Base-by-base conservation (phyloP, 2,888 invertebrate species). In the Cephalotes varians region DNA sequence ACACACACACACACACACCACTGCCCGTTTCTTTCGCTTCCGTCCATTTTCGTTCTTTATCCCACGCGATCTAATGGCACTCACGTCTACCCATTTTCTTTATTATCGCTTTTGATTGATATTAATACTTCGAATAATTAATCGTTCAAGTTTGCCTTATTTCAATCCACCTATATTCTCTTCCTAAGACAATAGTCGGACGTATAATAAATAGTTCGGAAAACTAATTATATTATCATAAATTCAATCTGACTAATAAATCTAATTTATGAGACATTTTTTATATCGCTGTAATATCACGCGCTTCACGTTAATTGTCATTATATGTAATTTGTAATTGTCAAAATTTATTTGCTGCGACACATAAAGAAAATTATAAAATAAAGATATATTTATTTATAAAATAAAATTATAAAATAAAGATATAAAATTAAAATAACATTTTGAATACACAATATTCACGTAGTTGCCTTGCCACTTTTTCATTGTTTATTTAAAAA, bases 71-170 rank as follows among this genome's bases (percentile, higher is more conserved):
- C 44, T 54, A 40, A 77, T 69, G 40, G 28, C 44, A 31, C 18
- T 9, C 28, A 34, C 73, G 49, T 64, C 64, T 21, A 34, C 18
- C 25, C 9, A 0, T 25, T 74, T 28, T 51, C 44, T 56, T 40
- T 56, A 69, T 49, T 69, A 12, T 15, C 44, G 49, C 2, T 31
- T 18, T 21, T 69, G 69, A 77, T 77, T 77, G 56, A 77, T 77
- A 77, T 77, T 77, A 77, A 67, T 69, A 69, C 77, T 77, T 69
- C 12, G 34, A 54, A 40, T 77, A 77, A 77, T 77, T 77, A 69
- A 67, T 77, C 77, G 77, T 69, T 67, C 58, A 77, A 77, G 54
- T 77, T 77, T 54, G 40, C 69, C 54, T 56, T 18, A 69, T 77
- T 40, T 77, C 37, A 44, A 77, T 56, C 51, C 18, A 54, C 21